Conservation (phyloP, 2,113 vertebrate species). For the Willisornis vidua region DNA sequence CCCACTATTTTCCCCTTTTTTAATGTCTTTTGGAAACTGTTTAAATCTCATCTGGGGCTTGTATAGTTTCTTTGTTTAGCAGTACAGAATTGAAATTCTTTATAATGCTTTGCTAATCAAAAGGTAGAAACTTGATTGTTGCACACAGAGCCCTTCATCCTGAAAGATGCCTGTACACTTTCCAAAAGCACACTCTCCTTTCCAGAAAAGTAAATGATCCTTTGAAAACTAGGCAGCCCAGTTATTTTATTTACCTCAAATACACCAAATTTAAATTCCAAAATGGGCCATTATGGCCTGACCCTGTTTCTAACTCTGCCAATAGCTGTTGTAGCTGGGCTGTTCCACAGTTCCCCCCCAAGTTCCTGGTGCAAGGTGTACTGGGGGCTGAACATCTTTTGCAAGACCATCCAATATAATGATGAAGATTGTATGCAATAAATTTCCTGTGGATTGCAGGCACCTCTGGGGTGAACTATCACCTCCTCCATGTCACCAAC, state of each 20-base stretch:
- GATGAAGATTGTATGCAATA: neutral
- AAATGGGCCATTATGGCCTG: neutral
- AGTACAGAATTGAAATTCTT: slow-evolving; percentile 61
- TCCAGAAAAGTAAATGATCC: slow-evolving; percentile 24
- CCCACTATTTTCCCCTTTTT: slow-evolving; percentile 54
- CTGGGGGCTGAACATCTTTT: neutral
- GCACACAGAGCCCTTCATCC: slow-evolving; percentile 7
- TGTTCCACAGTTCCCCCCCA: neutral
- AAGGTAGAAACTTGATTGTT: slow-evolving; percentile 46
- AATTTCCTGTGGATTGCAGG: neutral
- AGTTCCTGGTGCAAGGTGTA: neutral
- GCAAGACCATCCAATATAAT: neutral
- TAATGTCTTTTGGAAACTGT: slow-evolving; percentile 53
- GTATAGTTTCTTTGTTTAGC: slow-evolving; percentile 64
- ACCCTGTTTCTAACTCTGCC: neutral
- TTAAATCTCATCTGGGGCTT: slow-evolving; percentile 59
- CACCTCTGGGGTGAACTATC: neutral
- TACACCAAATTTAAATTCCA: neutral
- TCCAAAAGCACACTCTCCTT: slow-evolving; percentile 21
- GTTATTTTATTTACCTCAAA: slow-evolving; percentile 41
- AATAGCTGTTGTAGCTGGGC: neutral
- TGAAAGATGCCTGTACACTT: slow-evolving; percentile 9
- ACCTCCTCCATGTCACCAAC: neutral
- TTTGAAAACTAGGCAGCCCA: slow-evolving; percentile 3
- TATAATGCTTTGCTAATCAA: slow-evolving; percentile 61